Evolutionary conservation across 2,888 invertebrate genomes (phyloP).

Genomic region (Mesorhabditis spiculigera): DNA sequence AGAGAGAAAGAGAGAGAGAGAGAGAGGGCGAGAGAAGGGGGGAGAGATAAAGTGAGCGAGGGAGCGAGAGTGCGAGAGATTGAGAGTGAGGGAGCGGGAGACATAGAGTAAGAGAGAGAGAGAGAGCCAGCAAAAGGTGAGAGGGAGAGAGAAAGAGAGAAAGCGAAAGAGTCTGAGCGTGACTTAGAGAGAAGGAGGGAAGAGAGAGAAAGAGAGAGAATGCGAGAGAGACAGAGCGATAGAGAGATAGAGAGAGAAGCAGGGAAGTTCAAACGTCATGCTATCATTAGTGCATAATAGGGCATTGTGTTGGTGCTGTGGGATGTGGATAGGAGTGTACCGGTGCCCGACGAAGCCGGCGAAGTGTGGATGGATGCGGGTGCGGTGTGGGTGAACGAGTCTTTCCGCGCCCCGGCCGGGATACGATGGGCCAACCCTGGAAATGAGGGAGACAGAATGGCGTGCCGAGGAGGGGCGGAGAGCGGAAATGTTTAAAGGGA

Average conservation of each 20-base stretch:
- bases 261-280: too few species aligned
- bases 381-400: constrained; percentile 15
- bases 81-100: too few species aligned
- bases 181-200: too few species aligned
- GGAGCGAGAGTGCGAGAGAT: neutral
- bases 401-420: neutral
- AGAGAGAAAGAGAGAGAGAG: too few species aligned
- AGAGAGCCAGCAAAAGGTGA: too few species aligned
- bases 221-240: neutral
- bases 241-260: neutral
- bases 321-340: neutral
- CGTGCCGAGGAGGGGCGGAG: neutral
- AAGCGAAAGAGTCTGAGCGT: too few species aligned
- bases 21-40: too few species aligned
- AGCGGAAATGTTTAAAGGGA: neutral
- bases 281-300: too few species aligned
- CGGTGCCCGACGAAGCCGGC: constrained; percentile 6
- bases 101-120: too few species aligned
- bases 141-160: too few species aligned
- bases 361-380: constrained; percentile 19
- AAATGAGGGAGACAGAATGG: neutral
- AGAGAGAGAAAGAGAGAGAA: too few species aligned
- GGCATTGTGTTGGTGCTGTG: neutral
- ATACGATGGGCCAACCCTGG: constrained; percentile 6
- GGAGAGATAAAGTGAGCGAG: too few species aligned